These are phyloP conservation scores for Herminia tarsipennalis DNA, from an alignment of 2,888 invertebrate species.

Conservation along the genomic window DNA sequence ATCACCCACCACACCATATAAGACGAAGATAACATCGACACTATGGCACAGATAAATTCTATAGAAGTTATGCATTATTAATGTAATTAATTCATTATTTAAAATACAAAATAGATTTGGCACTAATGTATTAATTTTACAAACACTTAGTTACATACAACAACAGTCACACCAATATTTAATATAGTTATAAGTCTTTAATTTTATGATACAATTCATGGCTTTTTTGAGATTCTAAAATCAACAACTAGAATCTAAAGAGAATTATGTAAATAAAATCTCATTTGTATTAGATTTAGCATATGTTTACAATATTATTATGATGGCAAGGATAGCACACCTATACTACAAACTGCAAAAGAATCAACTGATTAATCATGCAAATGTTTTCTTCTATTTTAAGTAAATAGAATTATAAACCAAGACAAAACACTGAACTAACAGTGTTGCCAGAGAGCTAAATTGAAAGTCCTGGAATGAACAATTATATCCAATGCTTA, in stretches of 20 bases:
- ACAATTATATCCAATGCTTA: neutral
- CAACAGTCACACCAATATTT: slow-evolving; percentile 20
- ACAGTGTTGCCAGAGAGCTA: too few species aligned
- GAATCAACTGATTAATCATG: too few species aligned
- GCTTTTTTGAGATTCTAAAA: neutral
- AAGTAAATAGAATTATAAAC: too few species aligned
- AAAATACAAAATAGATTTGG: slow-evolving; percentile 37
- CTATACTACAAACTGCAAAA: too few species aligned
- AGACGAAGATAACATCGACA: slow-evolving; percentile 14
- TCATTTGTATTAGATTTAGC: neutral
- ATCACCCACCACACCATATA: too few species aligned
- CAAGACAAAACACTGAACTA: too few species aligned
- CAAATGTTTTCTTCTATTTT: too few species aligned
- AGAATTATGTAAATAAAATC: neutral
- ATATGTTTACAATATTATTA: neutral
- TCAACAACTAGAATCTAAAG: neutral
- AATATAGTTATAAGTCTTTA: slow-evolving; percentile 1
- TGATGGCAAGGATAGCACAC: too few species aligned
- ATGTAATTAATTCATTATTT: slow-evolving; percentile 30
- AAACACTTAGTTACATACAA: slow-evolving; percentile 12
- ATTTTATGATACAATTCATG: neutral
- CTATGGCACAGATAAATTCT: slow-evolving; percentile 33
- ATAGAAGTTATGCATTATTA: slow-evolving; percentile 18
- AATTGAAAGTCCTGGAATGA: neutral
- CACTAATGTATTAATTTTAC: slow-evolving; percentile 30